Evolutionary conservation across 2,113 vertebrate species (phyloP).

Genomic region (Notechis scutatus): DNA sequence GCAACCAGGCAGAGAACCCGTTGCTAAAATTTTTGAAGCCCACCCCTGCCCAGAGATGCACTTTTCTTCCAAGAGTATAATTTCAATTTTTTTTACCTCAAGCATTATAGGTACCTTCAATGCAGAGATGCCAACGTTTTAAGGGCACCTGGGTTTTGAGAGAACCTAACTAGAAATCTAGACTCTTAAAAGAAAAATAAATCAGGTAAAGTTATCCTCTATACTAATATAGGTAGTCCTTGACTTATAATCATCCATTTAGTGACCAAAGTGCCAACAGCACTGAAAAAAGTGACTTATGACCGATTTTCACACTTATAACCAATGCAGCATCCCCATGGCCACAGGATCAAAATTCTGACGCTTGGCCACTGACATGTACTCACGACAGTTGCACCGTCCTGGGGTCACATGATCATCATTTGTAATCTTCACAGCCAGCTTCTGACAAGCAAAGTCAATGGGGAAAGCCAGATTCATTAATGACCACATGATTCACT

Average conservation of each 20-base stretch:
- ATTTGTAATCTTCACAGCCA: neutral
- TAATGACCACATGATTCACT: neutral
- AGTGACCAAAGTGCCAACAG: neutral
- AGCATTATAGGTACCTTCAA: neutral
- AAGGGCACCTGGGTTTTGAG: neutral
- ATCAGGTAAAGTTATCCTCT: neutral
- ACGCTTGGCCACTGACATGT: neutral
- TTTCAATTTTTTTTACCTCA: neutral
- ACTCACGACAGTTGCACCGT: neutral
- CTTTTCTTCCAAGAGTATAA: neutral
- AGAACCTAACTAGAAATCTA: neutral
- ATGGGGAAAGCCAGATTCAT: neutral
- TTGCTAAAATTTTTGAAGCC: no score
- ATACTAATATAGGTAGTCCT: neutral
- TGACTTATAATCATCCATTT: neutral
- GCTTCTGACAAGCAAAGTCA: neutral
- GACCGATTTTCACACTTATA: neutral
- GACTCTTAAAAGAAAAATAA: neutral
- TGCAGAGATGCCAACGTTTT: neutral
- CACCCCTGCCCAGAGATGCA: neutral
- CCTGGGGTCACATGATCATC: neutral
- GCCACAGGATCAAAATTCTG: neutral
- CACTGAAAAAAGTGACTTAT: neutral
- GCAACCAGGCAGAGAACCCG: no score
- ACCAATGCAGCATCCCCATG: no score